Evolutionary conservation across 2,113 vertebrate genomes (phyloP).

Genomic region (Aramus guarauna): DNA sequence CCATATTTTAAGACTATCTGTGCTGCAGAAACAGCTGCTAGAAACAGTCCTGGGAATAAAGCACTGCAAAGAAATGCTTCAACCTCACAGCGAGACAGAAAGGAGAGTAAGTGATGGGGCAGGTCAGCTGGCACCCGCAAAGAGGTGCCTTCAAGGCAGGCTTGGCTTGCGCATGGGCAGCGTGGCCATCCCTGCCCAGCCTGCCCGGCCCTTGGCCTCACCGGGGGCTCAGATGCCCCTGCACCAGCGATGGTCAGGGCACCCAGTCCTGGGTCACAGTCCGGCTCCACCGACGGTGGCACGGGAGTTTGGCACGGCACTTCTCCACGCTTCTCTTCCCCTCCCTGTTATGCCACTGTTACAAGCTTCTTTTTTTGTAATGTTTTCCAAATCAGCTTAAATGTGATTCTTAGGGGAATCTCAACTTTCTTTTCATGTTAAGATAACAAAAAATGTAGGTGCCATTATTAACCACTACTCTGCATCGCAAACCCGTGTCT

Average conservation of each 20-base stretch:
- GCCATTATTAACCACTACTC: not conserved
- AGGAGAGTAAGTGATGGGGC: not conserved
- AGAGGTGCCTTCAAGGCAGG: not conserved
- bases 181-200: not conserved
- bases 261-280: not conserved
- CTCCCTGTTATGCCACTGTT: not conserved
- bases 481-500: rapidly evolving
- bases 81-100: not conserved
- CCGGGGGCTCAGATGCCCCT: rapidly evolving
- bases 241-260: not conserved
- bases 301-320: rapidly evolving
- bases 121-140: too few species aligned
- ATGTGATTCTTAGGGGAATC: not conserved
- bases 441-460: not conserved
- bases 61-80: rapidly evolving
- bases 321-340: not conserved
- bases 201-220: not conserved
- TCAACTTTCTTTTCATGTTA: not conserved
- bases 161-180: not conserved
- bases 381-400: not conserved
- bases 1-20: not conserved
- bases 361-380: too few species aligned
- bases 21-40: not conserved
- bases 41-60: not conserved
- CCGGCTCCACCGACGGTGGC: rapidly evolving